A percentile compares a stretch with the other conserved stretches of the same genome.
Conservation (phyloP, 2,113 vertebrate genomes). For the Chlorodrepanis virens region DNA sequence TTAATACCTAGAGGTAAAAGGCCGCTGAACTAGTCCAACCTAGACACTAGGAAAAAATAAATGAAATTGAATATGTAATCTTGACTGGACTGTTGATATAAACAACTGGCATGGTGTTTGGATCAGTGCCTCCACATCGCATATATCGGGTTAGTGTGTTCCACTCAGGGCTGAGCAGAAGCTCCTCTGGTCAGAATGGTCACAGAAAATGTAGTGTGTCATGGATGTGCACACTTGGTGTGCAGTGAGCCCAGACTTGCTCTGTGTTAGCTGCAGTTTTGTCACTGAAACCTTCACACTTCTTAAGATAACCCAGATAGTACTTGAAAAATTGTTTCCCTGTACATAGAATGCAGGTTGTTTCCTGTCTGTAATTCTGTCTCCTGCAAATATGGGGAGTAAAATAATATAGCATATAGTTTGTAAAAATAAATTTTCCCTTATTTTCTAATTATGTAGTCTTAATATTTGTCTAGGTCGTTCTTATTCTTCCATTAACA, state of each 20-base stretch:
- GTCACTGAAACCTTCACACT: background rate
- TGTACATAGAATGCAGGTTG: background rate
- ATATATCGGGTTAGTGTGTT: fast-evolving
- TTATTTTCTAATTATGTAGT: background rate
- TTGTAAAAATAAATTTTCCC: background rate
- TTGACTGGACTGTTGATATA: background rate
- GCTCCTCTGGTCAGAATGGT: background rate
- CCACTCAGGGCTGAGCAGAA: background rate
- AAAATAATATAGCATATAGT: fast-evolving
- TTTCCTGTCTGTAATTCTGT: background rate
- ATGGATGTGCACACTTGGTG: fast-evolving
- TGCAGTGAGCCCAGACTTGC: background rate
- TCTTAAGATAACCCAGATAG: background rate
- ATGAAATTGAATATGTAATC: fast-evolving
- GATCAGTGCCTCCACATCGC: background rate
- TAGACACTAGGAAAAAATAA: background rate
- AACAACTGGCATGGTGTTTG: background rate
- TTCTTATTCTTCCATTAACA: background rate
- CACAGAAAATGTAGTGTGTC: background rate
- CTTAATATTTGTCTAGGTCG: background rate
- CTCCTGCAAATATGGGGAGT: background rate
- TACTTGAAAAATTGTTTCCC: background rate
- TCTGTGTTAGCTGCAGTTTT: background rate
- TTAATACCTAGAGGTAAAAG: background rate
- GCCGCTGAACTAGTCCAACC: background rate